phyloP scores from a whole-genome alignment of 2,888 invertebrate genomes.

The Norana najaformis region DNA sequence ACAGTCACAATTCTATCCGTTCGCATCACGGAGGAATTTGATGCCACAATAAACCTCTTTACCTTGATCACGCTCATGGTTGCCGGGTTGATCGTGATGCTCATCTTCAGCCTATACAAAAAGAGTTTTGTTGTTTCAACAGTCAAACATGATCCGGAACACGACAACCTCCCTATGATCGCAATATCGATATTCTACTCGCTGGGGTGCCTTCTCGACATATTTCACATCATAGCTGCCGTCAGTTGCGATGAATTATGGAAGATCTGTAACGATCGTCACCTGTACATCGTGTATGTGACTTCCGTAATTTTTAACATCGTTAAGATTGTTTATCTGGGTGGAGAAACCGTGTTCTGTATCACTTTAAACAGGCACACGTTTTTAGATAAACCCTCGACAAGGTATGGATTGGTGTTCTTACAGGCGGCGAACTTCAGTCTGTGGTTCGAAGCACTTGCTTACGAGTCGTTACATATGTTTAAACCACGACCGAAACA shows the following conservation, averaged over 20 bases:
- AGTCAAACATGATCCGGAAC: background rate
- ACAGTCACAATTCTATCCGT: background rate
- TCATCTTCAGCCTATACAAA: background rate
- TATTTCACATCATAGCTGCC: background rate
- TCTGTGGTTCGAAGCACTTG: constrained; percentile 36
- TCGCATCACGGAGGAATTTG: background rate
- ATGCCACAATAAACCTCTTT: background rate
- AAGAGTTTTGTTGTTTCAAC: background rate
- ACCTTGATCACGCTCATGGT: constrained; percentile 22
- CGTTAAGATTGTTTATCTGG: constrained; percentile 25
- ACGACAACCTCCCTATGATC: constrained; percentile 9
- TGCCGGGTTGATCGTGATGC: constrained; percentile 22
- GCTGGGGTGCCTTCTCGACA: constrained; percentile 20
- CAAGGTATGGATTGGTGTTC: constrained; percentile 27
- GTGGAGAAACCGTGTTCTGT: constrained; percentile 27
- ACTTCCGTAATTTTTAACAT: constrained; percentile 9
- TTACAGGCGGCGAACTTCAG: constrained; percentile 31
- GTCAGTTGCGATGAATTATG: constrained; percentile 14
- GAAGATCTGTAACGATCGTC: background rate
- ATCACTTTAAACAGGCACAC: background rate
- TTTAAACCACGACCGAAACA: background rate
- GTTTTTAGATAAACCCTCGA: constrained; percentile 19
- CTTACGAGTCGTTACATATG: constrained; percentile 29
- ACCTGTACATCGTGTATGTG: background rate
- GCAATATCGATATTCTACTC: constrained; percentile 31